Conservation (phyloP, 2,888 invertebrate species). For the Dynastes maya region DNA sequence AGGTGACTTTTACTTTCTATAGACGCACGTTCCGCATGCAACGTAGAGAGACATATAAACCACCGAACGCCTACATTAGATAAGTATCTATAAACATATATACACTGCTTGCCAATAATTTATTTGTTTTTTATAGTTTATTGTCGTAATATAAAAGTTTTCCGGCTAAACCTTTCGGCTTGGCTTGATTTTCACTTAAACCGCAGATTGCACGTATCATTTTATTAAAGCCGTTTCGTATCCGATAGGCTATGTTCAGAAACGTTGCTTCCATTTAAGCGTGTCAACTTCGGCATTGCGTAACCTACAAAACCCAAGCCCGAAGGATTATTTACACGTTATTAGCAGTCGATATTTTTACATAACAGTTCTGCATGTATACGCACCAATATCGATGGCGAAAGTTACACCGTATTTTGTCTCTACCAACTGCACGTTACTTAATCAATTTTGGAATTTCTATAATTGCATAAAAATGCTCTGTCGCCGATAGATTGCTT, state of each 20-base stretch:
- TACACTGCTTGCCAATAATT: not conserved
- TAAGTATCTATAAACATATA: constrained; percentile 3
- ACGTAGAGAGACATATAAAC: constrained; percentile 6
- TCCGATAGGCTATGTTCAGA: constrained; percentile 10
- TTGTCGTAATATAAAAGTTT: constrained; percentile 9
- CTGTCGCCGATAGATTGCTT: not conserved
- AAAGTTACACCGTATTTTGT: constrained; percentile 15
- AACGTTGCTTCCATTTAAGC: constrained; percentile 1
- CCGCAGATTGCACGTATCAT: not conserved
- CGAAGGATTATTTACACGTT: constrained; percentile 36
- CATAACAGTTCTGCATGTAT: constrained; percentile 27
- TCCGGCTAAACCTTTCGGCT: constrained; percentile 2
- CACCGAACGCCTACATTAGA: constrained; percentile 16
- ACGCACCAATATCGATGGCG: not conserved
- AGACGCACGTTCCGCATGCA: constrained; percentile 30
- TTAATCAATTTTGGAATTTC: constrained; percentile 16
- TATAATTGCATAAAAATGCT: constrained; percentile 8
- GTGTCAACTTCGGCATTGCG: constrained; percentile 23
- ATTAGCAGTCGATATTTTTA: constrained; percentile 46
- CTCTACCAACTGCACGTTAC: constrained; percentile 9
- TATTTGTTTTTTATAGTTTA: constrained; percentile 8
- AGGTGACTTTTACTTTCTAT: constrained; percentile 51
- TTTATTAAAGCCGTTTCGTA: not conserved
- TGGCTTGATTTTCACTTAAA: constrained; percentile 10
- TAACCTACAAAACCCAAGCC: constrained; percentile 7